Base-by-base conservation (phyloP, 2,888 invertebrate genomes). In the Philhelius pedissequus region DNA sequence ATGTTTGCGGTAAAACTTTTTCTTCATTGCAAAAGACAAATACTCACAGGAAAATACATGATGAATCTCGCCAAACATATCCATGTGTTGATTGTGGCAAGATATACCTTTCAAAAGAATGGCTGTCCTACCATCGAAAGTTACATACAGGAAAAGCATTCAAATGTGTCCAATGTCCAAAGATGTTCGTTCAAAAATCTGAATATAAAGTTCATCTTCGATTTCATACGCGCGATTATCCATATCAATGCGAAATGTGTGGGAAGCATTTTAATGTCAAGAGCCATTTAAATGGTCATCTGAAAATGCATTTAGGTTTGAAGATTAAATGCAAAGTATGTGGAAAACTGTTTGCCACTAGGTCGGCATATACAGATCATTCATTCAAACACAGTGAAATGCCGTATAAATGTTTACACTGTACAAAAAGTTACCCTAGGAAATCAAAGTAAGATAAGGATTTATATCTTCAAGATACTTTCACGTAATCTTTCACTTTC, bases 81-180 rank as follows among this genome's bases (percentile, higher is more conserved):
- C 13, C 43, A 4, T 88, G 88, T 45, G 66, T 45, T 27, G 58
- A 82, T 8, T 88, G 88, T 35, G 81, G 86, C 6, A 88, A 88
- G 56, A 52, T 87, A 22, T 88, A 87, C 43, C 71, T 86, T 43
- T 81, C 79, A 5, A 40, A 32, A 45, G 11, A 69, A 20, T 48
- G 52, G 13, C 27, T 77, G 3, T 54, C 7, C 38, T 18, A 35
- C 6, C 77, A 70, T 70, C 54, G 30, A 35, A 58, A 60, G 22
- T 32, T 22, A 18, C 76, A 76, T 32, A 69, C 58, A 9, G 76
- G 76, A 43, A 20, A 58, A 6, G 60, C 69, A 50, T 52, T 76
- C 18, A 58, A 76, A 18, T 76, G 76, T 60, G 58, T 69, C 5
- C 77, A 43, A 32, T 77, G 77, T 32, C 54, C 54, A 54, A 54